A percentile compares a stretch with the other conserved stretches of the same genome.
Evolutionary conservation across 30 jellyfish, hydroid and myxozoan species (phyloP).

Genomic region (Aurelia sp.): DNA sequence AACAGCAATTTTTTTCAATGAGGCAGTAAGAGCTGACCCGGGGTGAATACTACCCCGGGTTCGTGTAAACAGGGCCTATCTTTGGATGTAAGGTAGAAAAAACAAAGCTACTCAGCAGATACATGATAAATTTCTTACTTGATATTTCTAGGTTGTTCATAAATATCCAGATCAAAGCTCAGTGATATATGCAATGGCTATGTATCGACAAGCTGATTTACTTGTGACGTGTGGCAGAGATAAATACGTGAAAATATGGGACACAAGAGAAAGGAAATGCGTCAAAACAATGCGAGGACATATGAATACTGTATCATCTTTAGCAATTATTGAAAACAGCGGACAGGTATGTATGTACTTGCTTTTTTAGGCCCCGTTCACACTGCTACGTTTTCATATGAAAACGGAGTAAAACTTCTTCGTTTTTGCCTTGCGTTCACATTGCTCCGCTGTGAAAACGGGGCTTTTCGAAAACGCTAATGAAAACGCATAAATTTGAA

Average conservation of each 20-base stretch:
- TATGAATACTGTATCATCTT: slow-evolving; percentile 87
- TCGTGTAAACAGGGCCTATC: no score
- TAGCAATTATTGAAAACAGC: slow-evolving; percentile 77
- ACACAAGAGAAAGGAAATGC: slow-evolving; percentile 83
- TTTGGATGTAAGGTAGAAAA: not conserved
- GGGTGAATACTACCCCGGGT: no score
- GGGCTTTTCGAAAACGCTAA: no score
- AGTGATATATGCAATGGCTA: slow-evolving; percentile 85
- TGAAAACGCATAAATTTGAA: no score
- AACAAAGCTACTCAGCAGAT: not conserved
- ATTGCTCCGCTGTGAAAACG: no score
- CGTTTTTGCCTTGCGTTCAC: no score
- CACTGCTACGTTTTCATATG: no score
- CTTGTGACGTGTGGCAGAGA: slow-evolving; percentile 94
- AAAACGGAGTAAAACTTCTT: no score
- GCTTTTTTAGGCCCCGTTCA: no score
- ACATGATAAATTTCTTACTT: not conserved
- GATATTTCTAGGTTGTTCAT: slow-evolving; percentile 59
- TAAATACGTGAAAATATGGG: slow-evolving; percentile 88
- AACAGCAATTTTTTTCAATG: no score
- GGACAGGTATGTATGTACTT: slow-evolving; percentile 71
- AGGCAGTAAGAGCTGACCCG: no score
- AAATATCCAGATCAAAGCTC: slow-evolving; percentile 90
- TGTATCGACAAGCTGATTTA: slow-evolving; percentile 81
- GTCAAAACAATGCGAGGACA: slow-evolving; percentile 94